These are phyloP conservation scores for Tribolium freemani DNA, from an alignment of 2,888 invertebrate species.

Conservation along the genomic window DNA sequence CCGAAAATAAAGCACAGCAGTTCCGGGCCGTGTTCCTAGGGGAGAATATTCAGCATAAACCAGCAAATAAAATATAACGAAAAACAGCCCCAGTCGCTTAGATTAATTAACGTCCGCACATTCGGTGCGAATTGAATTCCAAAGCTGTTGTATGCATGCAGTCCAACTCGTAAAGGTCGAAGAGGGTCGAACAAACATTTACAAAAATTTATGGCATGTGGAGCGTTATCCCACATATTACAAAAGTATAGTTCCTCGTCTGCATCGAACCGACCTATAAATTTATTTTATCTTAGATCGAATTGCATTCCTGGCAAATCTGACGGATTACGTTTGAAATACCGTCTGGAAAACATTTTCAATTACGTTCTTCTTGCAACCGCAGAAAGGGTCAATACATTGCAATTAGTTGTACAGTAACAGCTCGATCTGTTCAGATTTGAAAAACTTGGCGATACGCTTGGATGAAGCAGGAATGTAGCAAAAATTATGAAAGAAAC, in stretches of 20 bases:
- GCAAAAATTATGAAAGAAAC: conserved; percentile 1
- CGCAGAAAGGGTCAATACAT: neutral
- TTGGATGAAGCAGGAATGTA: neutral
- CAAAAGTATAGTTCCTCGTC: conserved; percentile 8
- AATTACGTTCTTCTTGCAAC: conserved; percentile 6
- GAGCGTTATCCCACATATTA: conserved; percentile 3
- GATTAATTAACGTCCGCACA: conserved; percentile 36
- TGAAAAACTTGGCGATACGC: neutral
- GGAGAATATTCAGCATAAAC: conserved; percentile 26
- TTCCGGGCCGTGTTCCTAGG: neutral
- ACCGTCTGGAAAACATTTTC: conserved; percentile 13
- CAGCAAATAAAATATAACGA: conserved; percentile 31
- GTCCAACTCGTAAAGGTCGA: neutral
- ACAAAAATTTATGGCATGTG: conserved; percentile 24
- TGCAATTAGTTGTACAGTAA: neutral
- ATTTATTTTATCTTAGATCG: conserved; percentile 22
- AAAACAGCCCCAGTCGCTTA: conserved; percentile 16
- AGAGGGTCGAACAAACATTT: conserved; percentile 7
- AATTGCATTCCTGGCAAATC: conserved; percentile 16
- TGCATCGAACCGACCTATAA: conserved; percentile 8
- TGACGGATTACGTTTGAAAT: conserved; percentile 20
- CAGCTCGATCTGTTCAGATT: neutral
- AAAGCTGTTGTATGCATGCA: conserved; percentile 8
- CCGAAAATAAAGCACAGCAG: conserved; percentile 28
- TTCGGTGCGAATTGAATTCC: conserved; percentile 31